Base-by-base conservation (phyloP, 2,888 invertebrate species). In the Hydraecia micacea region DNA sequence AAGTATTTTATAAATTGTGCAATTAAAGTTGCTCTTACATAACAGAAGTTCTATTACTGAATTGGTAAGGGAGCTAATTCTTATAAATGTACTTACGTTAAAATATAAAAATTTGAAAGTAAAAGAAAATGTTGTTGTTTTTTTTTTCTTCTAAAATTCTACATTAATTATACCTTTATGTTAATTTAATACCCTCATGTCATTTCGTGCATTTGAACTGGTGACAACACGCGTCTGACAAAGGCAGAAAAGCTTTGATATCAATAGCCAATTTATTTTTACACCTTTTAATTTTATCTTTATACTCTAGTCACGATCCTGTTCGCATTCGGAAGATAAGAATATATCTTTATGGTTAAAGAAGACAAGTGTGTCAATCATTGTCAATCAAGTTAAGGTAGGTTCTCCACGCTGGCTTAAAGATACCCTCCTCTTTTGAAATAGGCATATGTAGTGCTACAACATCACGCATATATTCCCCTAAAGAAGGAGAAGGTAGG, bases 141-240 rank as follows among this genome's bases (percentile, higher is more conserved):
- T 76, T 42, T 71, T 70, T 65, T 55, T 4, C 18, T 62, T 75
- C 60, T 39, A 62, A 66, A 62, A n/a, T 82, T 36, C 60, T 80
- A 70, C n/a, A 58, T 65, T 80, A 11, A 42, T 11, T 11, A 75
- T 89, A 89, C 88, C 87, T 86, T 81, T 71, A 49, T 81, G 85
- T 89, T 90, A 89, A 85, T 88, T 65, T 73, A 60, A 79, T 73
- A 86, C 81, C 83, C 86, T 85, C 80, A 82, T 82, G 83, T 89
- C 80, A 88, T 87, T 89, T 90, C 91, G 93, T 94, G 93, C 93
- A 91, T 89, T 91, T 91, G 92, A 90, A 90, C 85, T 87, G 85
- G 86, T 88, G 87, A 90, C 89, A 90, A 84, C 89, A 87, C 69
- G 87, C 82, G 84, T 87, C 87, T 85, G 81, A 85, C n/a, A 65